Evolutionary conservation across 2,113 vertebrate species (phyloP).

Genomic region (Isichthys henryi): DNA sequence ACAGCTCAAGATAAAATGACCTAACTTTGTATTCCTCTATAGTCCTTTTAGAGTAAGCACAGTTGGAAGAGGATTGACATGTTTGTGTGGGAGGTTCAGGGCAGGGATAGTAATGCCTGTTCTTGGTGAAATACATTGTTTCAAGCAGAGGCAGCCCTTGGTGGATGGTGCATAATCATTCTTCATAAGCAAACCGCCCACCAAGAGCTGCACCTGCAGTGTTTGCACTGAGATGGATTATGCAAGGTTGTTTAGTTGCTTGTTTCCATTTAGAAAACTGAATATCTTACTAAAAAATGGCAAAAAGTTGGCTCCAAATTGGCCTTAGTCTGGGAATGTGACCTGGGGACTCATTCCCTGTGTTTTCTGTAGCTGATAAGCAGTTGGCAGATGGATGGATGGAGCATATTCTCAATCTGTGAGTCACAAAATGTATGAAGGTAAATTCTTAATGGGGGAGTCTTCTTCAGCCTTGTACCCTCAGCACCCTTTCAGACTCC

Average conservation of each 20-base stretch:
- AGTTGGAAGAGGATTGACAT: not conserved
- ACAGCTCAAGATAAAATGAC: not conserved
- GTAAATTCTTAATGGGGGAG: not conserved
- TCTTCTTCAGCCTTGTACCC: not conserved
- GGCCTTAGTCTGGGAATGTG: not conserved
- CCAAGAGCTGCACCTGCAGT: not conserved
- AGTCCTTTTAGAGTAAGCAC: not conserved
- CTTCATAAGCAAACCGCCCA: not conserved
- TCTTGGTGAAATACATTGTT: not conserved
- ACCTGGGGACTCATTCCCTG: conserved; percentile 20
- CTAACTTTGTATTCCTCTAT: not conserved
- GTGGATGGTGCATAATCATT: not conserved
- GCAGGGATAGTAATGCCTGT: not conserved
- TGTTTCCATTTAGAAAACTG: not conserved
- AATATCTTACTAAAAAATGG: not conserved
- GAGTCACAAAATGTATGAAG: not conserved
- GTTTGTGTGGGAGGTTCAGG: conserved; percentile 1
- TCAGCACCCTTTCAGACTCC: not conserved
- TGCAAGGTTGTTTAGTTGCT: not conserved
- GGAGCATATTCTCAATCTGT: not conserved
- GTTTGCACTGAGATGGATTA: not conserved
- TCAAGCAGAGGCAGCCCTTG: not conserved
- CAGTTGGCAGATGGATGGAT: not conserved
- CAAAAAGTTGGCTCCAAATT: not conserved
- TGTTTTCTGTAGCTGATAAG: not conserved